Conservation (phyloP, 1,140 invertebrate species). For the Drosophila baimaii region DNA sequence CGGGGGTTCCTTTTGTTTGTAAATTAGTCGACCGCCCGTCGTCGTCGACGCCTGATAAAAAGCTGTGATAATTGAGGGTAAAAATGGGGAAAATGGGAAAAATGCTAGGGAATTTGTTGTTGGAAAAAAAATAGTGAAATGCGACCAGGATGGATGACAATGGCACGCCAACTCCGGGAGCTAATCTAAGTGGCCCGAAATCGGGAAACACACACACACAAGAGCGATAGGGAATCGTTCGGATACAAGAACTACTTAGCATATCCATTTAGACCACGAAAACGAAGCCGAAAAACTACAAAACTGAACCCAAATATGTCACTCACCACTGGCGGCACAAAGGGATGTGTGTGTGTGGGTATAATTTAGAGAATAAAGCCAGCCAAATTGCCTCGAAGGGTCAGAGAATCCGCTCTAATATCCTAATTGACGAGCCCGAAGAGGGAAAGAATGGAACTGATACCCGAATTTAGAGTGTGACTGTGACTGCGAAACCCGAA, state of each 20-base stretch:
- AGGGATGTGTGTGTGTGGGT: background rate
- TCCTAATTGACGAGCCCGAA: slow-evolving; percentile 50
- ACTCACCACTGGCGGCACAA: slow-evolving; percentile 43
- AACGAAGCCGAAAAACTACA: slow-evolving; percentile 6
- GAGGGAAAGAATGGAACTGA: background rate
- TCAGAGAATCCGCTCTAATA: slow-evolving; percentile 36
- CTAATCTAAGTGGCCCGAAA: slow-evolving; percentile 57
- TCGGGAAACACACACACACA: background rate
- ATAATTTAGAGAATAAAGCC: slow-evolving; percentile 23
- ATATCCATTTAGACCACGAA: slow-evolving; percentile 71
- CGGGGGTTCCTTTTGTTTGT: slow-evolving; percentile 54
- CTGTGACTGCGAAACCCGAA: slow-evolving; percentile 18
- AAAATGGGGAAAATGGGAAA: slow-evolving; percentile 8
- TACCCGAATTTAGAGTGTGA: slow-evolving; percentile 5
- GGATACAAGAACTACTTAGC: slow-evolving; percentile 63
- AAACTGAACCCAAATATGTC: slow-evolving; percentile 59
- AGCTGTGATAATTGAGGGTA: slow-evolving; percentile 76
- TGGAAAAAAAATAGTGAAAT: slow-evolving; percentile 21
- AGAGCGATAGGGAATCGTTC: slow-evolving; percentile 10
- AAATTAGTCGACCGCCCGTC: slow-evolving; percentile 64
- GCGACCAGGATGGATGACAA: slow-evolving; percentile 47
- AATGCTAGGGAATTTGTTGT: background rate
- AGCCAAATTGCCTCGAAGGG: slow-evolving; percentile 20
- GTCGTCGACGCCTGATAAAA: slow-evolving; percentile 72
- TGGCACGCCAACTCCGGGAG: slow-evolving; percentile 59